A percentile compares a stretch with the other conserved stretches of the same genome.
phyloP scores from a whole-genome alignment of 1,140 invertebrate species.

The Heliconius congener region DNA sequence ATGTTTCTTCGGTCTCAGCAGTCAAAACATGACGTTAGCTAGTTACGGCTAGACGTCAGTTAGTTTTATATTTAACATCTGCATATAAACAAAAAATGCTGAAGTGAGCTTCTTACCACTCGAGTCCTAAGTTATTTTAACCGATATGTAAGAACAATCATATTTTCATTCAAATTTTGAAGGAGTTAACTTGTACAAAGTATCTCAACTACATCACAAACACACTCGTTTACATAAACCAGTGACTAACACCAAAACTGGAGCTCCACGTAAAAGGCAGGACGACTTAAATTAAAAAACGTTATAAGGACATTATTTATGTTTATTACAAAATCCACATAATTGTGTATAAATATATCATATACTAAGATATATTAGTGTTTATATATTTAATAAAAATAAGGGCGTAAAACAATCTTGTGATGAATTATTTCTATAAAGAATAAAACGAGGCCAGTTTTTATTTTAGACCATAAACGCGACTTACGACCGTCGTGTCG shows the following conservation, averaged over 20 bases:
- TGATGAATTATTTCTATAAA: too few relatives aligned
- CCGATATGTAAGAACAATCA: neutral
- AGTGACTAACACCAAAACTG: neutral
- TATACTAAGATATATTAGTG: neutral
- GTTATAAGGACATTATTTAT: neutral
- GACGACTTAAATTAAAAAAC: slow-evolving; percentile 1
- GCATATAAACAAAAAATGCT: too few relatives aligned
- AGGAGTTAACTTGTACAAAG: neutral
- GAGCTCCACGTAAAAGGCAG: neutral
- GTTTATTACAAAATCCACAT: neutral
- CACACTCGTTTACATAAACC: neutral
- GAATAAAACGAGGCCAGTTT: too few relatives aligned
- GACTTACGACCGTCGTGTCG: too few relatives aligned
- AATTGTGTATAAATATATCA: neutral
- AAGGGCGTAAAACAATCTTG: too few relatives aligned
- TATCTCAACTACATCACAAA: neutral
- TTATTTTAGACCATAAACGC: too few relatives aligned
- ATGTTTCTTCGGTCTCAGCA: too few relatives aligned
- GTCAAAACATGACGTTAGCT: too few relatives aligned
- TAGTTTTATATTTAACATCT: too few relatives aligned
- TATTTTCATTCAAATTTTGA: neutral
- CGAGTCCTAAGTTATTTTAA: too few relatives aligned
- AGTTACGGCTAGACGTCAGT: too few relatives aligned
- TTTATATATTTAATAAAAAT: neutral
- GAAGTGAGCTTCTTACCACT: too few relatives aligned